phyloP scores from a whole-genome alignment of 2,113 vertebrate species.

The Cyprinodon brontotheroides region DNA sequence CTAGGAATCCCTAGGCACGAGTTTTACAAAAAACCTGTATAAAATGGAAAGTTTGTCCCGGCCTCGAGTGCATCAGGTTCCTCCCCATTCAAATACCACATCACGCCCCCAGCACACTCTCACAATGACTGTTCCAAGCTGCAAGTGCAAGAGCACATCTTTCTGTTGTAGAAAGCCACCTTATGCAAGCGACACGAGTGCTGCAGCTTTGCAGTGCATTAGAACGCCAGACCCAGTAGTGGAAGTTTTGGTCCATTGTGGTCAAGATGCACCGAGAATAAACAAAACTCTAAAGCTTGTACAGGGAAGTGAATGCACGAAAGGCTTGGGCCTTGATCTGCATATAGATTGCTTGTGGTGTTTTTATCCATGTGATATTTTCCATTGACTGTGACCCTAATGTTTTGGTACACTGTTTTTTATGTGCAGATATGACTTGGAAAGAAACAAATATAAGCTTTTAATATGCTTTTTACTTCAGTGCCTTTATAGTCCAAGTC shows the following conservation, averaged over 20 bases:
- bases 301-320: slow-evolving; percentile 2
- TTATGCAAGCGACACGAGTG: slow-evolving; percentile 40
- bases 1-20: background rate
- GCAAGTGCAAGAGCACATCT: slow-evolving; percentile 34
- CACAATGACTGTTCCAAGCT: slow-evolving; percentile 66
- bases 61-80: slow-evolving; percentile 47
- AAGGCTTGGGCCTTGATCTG: background rate
- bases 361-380: background rate
- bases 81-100: slow-evolving; percentile 53
- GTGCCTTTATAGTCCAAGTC: background rate
- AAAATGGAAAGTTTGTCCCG: slow-evolving; percentile 67
- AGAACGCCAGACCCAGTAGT: background rate
- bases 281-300: slow-evolving; percentile 12
- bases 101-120: slow-evolving; percentile 63
- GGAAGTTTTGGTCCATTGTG: slow-evolving; percentile 36
- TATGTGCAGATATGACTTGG: background rate
- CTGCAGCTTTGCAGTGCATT: slow-evolving; percentile 59
- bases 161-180: slow-evolving; percentile 48
- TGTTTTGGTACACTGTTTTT: background rate
- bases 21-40: slow-evolving; percentile 11
- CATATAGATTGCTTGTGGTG: background rate
- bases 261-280: slow-evolving; percentile 29
- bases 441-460: background rate
- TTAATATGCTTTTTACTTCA: background rate
- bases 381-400: background rate